phyloP scores from a whole-genome alignment of 2,888 invertebrate species.

The Drosophila nr. perissopoda region DNA sequence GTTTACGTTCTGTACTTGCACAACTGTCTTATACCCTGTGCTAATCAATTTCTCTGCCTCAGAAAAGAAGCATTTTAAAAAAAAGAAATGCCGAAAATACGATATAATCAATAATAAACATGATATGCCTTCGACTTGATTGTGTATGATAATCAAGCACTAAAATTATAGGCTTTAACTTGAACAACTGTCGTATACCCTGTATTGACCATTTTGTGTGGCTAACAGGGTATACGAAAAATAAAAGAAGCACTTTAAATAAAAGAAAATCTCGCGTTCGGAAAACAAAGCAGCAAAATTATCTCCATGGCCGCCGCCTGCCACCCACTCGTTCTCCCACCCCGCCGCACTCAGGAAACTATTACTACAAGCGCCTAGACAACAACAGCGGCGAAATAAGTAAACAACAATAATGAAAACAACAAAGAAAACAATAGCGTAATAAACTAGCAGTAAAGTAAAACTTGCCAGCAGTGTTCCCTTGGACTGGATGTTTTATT shows the following conservation, averaged over 20 bases:
- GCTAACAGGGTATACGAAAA: constrained; percentile 12
- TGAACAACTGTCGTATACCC: background rate
- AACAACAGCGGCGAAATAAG: constrained; percentile 58
- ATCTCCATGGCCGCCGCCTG: constrained; percentile 38
- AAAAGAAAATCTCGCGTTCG: constrained; percentile 53
- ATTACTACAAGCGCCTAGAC: constrained; percentile 73
- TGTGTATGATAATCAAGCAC: background rate
- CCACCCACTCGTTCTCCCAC: constrained; percentile 1
- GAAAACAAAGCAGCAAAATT: constrained; percentile 70
- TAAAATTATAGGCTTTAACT: background rate
- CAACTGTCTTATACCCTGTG: background rate
- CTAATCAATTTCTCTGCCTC: background rate
- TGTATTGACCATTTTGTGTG: background rate
- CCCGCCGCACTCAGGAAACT: constrained; percentile 38
- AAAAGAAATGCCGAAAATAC: constrained; percentile 33
- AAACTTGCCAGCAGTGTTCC: constrained; percentile 57
- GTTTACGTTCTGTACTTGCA: background rate
- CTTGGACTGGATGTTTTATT: constrained; percentile 10
- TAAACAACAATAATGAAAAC: constrained; percentile 64
- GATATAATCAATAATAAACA: background rate
- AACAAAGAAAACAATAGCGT: constrained; percentile 66
- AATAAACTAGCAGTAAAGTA: constrained; percentile 73
- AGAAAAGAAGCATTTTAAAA: constrained; percentile 16
- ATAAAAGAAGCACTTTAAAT: constrained; percentile 22
- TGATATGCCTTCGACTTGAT: background rate